phyloP scores from a whole-genome alignment of 1,140 invertebrate genomes.

The Bombus cullumanus region DNA sequence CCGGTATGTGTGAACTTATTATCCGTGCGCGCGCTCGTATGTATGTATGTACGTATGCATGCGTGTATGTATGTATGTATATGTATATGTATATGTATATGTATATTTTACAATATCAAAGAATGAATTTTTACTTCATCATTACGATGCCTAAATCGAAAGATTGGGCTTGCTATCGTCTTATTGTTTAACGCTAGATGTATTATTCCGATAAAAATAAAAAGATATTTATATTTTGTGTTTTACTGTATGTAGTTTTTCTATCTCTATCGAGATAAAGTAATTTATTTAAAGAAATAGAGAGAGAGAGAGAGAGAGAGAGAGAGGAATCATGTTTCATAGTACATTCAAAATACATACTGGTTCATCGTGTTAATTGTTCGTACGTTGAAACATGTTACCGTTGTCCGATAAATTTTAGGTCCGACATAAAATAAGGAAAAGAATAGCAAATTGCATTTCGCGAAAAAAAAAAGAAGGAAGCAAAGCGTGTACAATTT shows the following conservation, averaged over 20 bases:
- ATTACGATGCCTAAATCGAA: slow-evolving; percentile 32
- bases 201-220: slow-evolving; percentile 69
- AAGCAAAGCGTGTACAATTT: neutral
- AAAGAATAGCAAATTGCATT: no score
- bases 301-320: no score
- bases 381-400: neutral
- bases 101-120: slow-evolving; percentile 63
- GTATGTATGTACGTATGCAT: neutral
- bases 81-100: slow-evolving; percentile 30
- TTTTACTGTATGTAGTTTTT: slow-evolving; percentile 39
- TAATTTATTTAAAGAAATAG: neutral
- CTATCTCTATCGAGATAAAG: neutral
- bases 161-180: slow-evolving; percentile 42
- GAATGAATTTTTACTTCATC: slow-evolving; percentile 71
- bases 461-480: neutral
- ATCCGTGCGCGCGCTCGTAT: neutral
- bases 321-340: neutral
- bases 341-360: neutral
- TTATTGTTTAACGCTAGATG: slow-evolving; percentile 58
- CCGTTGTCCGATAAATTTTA: neutral
- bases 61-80: slow-evolving; percentile 2
- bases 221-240: slow-evolving; percentile 73
- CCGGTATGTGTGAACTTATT: slow-evolving; percentile 59
- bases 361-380: neutral
- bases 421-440: no score